Evolutionary conservation across 2,797 vertebrate species (phyloP).

Genomic region (Pogoniulus pusillus): DNA sequence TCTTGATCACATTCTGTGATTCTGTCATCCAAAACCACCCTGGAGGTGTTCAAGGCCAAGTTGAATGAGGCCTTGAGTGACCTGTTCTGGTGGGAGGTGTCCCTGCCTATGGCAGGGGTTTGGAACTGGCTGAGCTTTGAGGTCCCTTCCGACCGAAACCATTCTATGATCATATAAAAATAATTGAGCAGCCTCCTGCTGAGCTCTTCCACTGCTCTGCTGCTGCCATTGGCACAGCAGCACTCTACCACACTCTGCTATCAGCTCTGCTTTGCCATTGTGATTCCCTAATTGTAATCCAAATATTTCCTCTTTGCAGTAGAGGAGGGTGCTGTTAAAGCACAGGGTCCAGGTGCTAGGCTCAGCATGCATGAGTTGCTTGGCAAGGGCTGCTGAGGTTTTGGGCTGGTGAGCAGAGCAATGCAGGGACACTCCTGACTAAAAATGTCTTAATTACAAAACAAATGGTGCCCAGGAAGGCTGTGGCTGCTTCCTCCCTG

Average conservation of each 20-base stretch:
- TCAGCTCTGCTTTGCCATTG: not conserved
- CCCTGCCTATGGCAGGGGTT: too few relatives aligned
- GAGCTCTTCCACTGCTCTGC: not conserved
- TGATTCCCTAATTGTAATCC: not conserved
- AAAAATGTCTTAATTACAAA: slow-evolving; percentile 38
- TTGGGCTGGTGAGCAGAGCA: not conserved
- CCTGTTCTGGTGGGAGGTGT: too few relatives aligned
- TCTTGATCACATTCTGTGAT: too few relatives aligned
- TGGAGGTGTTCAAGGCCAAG: too few relatives aligned
- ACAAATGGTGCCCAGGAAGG: too few relatives aligned
- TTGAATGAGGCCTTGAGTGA: too few relatives aligned
- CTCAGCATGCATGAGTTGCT: fast-evolving
- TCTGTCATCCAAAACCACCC: too few relatives aligned
- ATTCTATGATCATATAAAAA: not conserved
- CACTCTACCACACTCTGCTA: fast-evolving
- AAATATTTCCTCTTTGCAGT: slow-evolving; percentile 10
- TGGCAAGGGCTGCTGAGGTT: slow-evolving; percentile 15
- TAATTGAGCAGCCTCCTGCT: not conserved
- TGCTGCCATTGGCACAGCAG: not conserved
- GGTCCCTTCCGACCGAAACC: too few relatives aligned
- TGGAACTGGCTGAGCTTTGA: too few relatives aligned
- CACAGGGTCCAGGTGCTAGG: slow-evolving; percentile 31
- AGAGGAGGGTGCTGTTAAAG: not conserved
- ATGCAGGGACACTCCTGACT: not conserved
- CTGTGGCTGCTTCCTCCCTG: too few relatives aligned